Percentiles rank a stretch among this genome's conserved stretches.
Evolutionary conservation across 35 echinoderm and acorn worm genomes (phyloP).

Genomic region (Stichopus chloronotus): DNA sequence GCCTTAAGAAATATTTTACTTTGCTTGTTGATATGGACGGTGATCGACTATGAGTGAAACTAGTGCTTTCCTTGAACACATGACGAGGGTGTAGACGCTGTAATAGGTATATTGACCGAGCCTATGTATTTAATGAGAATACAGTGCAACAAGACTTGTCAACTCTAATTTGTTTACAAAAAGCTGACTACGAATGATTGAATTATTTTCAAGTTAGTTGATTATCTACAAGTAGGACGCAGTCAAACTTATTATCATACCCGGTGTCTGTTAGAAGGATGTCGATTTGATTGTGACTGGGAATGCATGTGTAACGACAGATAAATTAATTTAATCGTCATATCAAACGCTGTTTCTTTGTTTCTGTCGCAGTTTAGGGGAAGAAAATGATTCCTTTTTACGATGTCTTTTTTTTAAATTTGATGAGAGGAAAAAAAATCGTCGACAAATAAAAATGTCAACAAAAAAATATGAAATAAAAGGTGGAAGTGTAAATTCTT

Average conservation of each 20-base stretch:
- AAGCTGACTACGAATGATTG: neutral
- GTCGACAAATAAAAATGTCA: no score
- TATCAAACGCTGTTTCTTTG: neutral
- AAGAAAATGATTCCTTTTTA: neutral
- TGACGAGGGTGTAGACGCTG: no score
- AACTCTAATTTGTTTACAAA: neutral
- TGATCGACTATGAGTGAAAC: neutral
- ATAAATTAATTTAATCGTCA: neutral
- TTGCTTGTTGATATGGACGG: neutral
- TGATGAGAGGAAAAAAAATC: no score
- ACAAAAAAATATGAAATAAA: no score
- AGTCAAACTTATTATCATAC: neutral
- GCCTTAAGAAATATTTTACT: neutral
- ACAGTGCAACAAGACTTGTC: neutral
- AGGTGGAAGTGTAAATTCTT: no score
- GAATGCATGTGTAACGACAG: neutral
- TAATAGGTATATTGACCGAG: neutral
- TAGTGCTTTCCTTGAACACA: neutral
- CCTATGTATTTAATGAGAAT: neutral
- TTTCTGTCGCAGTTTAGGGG: no score
- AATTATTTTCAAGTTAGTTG: slow-evolving; percentile 1
- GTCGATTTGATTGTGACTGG: neutral
- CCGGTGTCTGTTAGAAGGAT: neutral
- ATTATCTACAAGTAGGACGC: neutral
- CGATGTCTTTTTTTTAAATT: no score